Evolutionary conservation across 2,797 vertebrate species (phyloP), one percentile per base, ranked within the genome.

Genomic region (Semotilus atromaculatus): DNA sequence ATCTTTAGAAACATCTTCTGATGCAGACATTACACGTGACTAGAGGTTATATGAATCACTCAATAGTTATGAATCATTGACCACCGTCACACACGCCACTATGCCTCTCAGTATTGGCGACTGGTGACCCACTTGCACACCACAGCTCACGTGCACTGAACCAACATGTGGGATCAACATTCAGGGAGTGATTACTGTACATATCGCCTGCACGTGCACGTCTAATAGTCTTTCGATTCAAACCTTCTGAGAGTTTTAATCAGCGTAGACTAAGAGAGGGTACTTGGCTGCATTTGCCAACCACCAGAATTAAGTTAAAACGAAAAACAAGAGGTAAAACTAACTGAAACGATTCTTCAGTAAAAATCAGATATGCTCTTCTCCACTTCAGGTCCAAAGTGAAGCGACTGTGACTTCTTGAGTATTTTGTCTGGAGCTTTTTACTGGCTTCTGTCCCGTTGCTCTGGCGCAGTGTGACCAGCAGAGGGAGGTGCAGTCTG

Each of bases 401-500:
- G 13, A 62, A 68, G 43, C 23, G 6, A 18, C 26, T 71, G 79
- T 48, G 51, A 36, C 29, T 64, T 71, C 21, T 64, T 71, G 31
- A 18, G 77, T 48, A 21, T 70, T 29, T 58, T 16, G 31, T 77
- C 29, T 64, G 40, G 21, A 62, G 82, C 29, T 51, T 76, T 55
- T 38, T 38, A 26, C 19, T 73, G 23, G 29, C 29, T 53, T 36
- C 18, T 23, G 23, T 26, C 26, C 34, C 62, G 31, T 40, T 45
- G 67, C 51, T 87, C 80, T 87, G 86, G 29, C 1, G 62, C 66
- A 21, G 29, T 34, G 13, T 76, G 83, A 85, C 84, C 93, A 93
- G 84, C 79, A 92, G 93, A 88, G 91, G 88, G 64, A 11, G 84
- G 78, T 53, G 62, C 38, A 18, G 80, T 72, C 64, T 66, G 75